Evolutionary conservation across 2,113 vertebrate genomes (phyloP).

Genomic region (Amphiprion percula): DNA sequence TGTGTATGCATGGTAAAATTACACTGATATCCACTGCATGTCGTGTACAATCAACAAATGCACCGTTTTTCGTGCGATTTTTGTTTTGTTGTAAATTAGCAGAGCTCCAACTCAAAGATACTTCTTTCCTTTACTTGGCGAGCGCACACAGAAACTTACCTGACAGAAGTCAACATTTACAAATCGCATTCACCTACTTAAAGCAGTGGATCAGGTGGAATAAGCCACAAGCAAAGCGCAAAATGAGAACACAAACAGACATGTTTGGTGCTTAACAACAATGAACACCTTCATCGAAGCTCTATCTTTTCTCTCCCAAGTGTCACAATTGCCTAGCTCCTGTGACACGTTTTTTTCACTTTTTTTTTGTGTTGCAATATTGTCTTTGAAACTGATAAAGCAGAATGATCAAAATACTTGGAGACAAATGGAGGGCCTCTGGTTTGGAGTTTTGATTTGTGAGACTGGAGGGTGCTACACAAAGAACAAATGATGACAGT

Average conservation of each 20-base stretch:
- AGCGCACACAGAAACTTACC: conserved; percentile 39
- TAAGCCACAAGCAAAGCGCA: conserved; percentile 46
- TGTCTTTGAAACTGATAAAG: conserved; percentile 75
- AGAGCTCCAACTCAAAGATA: conserved; percentile 23
- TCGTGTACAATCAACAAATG: not conserved
- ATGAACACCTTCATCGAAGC: conserved; percentile 56
- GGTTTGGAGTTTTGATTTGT: conserved; percentile 79
- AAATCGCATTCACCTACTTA: conserved; percentile 67
- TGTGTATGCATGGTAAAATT: not conserved
- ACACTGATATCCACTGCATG: not conserved
- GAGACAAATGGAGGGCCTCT: conserved; percentile 74
- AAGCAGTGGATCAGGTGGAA: conserved; percentile 59
- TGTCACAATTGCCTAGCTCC: conserved; percentile 64
- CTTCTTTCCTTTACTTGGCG: conserved; percentile 9
- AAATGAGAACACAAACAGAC: conserved; percentile 65
- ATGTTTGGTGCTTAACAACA: conserved; percentile 65
- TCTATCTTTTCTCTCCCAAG: conserved; percentile 55
- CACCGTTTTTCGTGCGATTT: not conserved
- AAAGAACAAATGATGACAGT: conserved; percentile 70
- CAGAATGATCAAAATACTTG: conserved; percentile 76
- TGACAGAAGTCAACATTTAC: conserved; percentile 71
- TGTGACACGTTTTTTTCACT: conserved; percentile 58
- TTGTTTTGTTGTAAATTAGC: conserved; percentile 10
- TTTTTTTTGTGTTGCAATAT: conserved; percentile 53
- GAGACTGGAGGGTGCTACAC: conserved; percentile 67